phyloP scores from a whole-genome alignment of 2,888 invertebrate genomes.

The Chromoteleia sp. region DNA sequence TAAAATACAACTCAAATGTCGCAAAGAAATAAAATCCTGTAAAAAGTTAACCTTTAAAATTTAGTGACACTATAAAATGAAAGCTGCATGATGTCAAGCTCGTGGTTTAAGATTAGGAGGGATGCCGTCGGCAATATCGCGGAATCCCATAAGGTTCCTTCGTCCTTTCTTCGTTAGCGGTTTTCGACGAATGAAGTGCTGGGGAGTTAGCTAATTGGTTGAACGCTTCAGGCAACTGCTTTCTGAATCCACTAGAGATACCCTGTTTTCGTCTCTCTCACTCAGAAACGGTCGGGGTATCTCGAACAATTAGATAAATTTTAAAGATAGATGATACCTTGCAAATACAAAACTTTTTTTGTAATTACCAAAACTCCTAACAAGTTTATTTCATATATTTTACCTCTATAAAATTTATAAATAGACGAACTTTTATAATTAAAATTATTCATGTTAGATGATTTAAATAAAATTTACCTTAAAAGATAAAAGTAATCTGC shows the following conservation, averaged over 20 bases:
- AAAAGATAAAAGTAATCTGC: too few species aligned
- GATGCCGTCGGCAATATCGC: conserved; percentile 38
- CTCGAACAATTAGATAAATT: background rate
- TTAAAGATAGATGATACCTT: background rate
- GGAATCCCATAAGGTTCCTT: conserved; percentile 48
- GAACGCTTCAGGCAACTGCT: conserved; percentile 80
- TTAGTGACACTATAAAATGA: conserved; percentile 39
- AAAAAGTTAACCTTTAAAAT: conserved; percentile 33
- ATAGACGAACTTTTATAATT: too few species aligned
- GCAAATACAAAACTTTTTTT: too few species aligned
- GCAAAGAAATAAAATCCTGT: background rate
- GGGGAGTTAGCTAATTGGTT: conserved; percentile 83
- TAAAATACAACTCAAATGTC: background rate
- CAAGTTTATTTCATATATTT: background rate
- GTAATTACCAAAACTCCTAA: background rate
- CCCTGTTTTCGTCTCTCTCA: conserved; percentile 3
- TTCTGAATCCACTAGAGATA: conserved; percentile 45
- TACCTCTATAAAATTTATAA: too few species aligned
- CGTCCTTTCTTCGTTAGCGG: conserved; percentile 78
- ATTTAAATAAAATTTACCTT: too few species aligned
- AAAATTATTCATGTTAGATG: too few species aligned
- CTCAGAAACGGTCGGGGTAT: background rate
- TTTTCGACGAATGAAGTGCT: conserved; percentile 79
- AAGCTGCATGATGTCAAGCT: conserved; percentile 26
- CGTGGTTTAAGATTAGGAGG: conserved; percentile 45